Evolutionary conservation across 2,888 invertebrate species (phyloP), one percentile per base, ranked within the genome.

Genomic region (Amitus sp.): DNA sequence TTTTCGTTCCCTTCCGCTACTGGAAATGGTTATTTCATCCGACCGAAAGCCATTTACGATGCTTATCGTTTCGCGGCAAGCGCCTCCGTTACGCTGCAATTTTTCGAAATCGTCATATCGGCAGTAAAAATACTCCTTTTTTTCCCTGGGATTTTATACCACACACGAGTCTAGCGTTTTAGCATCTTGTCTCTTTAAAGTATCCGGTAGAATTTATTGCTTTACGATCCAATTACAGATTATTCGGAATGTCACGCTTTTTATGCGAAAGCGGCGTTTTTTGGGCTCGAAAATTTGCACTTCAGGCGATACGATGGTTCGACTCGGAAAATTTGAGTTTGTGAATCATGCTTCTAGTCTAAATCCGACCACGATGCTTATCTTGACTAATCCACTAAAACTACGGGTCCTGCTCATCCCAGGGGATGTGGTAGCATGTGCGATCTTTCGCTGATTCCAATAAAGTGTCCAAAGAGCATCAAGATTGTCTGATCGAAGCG

Each of bases 171-270:
- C 39, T 47, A 53, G 59, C 56, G 54, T 55, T 48, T 48, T 6
- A 53, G 39, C 50, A 46, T 27, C 48, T 60, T 55, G 33, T 60
- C 66, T 66, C 67, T 60, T 65, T 64, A 67, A 67, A 64, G 56
- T 42, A 66, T 67, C 72, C 75, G 71, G 77, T 74, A 75, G 74
- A 76, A 68, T 79, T 80, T 76, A 80, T 79, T 75, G 74, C 77
- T 80, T 79, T 78, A 79, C 74, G 73, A 73, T 70, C 76, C 75
- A 78, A 77, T 80, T 79, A 77, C 70, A 73, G 76, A 79, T 79
- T 77, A 77, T 73, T 72, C 73, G 78, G 76, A 72, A 69, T 60
- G 37, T 63, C 51, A 61, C 65, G 62, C 64, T 70, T 74, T 70
- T 60, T 58, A 73, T 58, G 66, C 67, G 69, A 33, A 13, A 23